Conservation (phyloP, 2,888 invertebrate species). For the Chirona hameri region DNA sequence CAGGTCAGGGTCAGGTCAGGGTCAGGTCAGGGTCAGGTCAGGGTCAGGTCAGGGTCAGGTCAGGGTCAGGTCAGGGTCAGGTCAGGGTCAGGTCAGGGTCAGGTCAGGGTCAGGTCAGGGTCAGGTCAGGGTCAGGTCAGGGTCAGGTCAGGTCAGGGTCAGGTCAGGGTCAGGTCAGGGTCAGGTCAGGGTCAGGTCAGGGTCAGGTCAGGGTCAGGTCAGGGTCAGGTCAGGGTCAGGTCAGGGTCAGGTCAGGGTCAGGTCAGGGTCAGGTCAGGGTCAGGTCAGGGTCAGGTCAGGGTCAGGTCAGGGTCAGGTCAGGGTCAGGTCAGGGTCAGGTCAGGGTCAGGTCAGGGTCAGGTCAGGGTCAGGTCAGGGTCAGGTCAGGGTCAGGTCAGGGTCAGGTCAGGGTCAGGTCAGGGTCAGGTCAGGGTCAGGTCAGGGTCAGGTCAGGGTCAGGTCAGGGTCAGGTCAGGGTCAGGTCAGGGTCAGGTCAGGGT, state of each 20-base stretch:
- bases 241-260: no score
- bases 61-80: neutral
- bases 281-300: neutral
- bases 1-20: no score
- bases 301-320: neutral
- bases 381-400: no score
- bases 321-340: no score
- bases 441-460: neutral
- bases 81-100: neutral
- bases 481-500: neutral
- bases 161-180: no score
- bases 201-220: slow-evolving; percentile 24
- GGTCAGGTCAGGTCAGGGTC: no score
- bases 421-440: neutral
- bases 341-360: no score
- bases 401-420: slow-evolving; percentile 32
- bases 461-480: neutral
- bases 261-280: neutral
- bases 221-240: slow-evolving; percentile 23
- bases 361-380: no score
- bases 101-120: neutral
- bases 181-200: no score
- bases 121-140: no score
- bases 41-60: neutral
- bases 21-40: slow-evolving; percentile 32